phyloP scores from a whole-genome alignment of 35 echinoderm and acorn worm genomes.

The Heliocidaris tuberculata region DNA sequence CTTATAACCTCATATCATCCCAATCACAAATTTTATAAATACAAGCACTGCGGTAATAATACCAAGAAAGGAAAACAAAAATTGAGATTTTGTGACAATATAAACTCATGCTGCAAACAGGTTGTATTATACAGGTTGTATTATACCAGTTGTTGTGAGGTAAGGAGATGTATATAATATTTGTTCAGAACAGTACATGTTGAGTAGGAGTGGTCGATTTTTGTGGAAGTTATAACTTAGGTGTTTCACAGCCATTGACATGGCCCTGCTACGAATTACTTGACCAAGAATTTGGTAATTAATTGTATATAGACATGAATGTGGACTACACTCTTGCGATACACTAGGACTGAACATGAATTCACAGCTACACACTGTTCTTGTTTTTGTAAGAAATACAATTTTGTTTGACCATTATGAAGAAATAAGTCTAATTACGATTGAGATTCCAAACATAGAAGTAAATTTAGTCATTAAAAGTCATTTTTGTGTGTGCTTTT shows the following conservation, averaged over 20 bases:
- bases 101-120: not conserved
- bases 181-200: not conserved
- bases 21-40: not conserved
- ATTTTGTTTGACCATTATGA: not conserved
- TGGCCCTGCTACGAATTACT: not conserved
- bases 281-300: not conserved
- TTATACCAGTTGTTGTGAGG: not conserved
- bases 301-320: not conserved
- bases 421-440: not conserved
- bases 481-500: not conserved
- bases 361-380: not conserved
- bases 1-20: not conserved
- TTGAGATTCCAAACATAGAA: not conserved
- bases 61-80: not conserved
- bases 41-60: not conserved
- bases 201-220: not conserved
- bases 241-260: not conserved
- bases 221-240: not conserved
- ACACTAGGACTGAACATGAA: not conserved
- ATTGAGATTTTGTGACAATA: not conserved
- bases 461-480: not conserved
- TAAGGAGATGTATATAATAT: slow-evolving; percentile 12
- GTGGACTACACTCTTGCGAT: not conserved
- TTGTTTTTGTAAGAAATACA: not conserved
- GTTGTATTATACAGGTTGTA: not conserved